Evolutionary conservation across 1,140 invertebrate species (phyloP), one percentile per base, ranked within the genome.

Genomic region (Ganaspis sp.): DNA sequence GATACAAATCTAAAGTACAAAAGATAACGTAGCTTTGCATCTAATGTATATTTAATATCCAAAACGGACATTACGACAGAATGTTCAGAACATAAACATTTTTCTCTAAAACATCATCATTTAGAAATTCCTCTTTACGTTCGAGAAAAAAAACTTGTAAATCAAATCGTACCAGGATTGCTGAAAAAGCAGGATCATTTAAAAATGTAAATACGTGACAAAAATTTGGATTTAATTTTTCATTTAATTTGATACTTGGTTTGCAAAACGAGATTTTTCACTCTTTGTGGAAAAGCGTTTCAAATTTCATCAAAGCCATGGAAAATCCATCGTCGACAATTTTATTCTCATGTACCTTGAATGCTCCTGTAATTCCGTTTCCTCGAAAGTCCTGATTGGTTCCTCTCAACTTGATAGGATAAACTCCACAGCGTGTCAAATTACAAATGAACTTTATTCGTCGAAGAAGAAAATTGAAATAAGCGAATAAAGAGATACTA

Each of bases 1-100:
- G 42, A 45, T 45, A 45, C 42, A 45, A 45, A 45, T 15, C 42
- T 45, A n/a, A 45, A 45, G 42, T 45, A 45, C 3, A 45, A 45
- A 45, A 45, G 42, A 45, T 45, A 45, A 45, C 12, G 12, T 45
- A n/a, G 15, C 1, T 45, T 4, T 4, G 4, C 15, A 12, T 40
- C 42, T 45, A 45, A 45, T 45, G 42, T 45, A n/a, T n/a, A 45
- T 45, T 45, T 45, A 45, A 45, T 45, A 45, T 45, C 42, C 42
- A 45, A 45, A 45, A 15, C 12, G 42, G 12, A 45, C 12, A 12
- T n/a, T 1, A n/a, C 42, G 29, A 34, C 29, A n/a, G n/a, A n/a
- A n/a, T n/a, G n/a, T n/a, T 34, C 29, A 6, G 29, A 34, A 34
- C 29, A 34, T 34, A 34, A 34, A 34, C 29, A 6, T 45, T 15